Evolutionary conservation across 1,140 invertebrate species (phyloP).

Genomic region (Acromyrmex heyeri): DNA sequence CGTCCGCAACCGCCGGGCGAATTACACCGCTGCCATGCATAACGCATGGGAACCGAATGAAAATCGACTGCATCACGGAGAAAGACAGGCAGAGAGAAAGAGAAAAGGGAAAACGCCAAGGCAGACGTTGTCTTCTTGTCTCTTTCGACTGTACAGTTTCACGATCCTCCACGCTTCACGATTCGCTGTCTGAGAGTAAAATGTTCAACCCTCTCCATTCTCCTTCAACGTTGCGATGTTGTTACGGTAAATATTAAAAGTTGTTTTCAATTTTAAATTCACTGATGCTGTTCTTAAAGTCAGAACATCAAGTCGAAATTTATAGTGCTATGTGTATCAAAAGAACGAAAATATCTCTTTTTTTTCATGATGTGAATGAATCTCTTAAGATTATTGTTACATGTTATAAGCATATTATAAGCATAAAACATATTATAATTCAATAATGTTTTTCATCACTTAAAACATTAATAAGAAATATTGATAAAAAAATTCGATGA

Average conservation of each 20-base stretch:
- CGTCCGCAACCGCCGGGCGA: slow-evolving; percentile 58
- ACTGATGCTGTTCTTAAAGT: background rate
- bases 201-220: slow-evolving; percentile 24
- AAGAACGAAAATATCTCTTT: background rate
- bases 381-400: background rate
- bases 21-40: slow-evolving; percentile 54
- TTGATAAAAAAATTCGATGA: too few species aligned
- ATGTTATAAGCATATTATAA: background rate
- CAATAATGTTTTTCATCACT: background rate
- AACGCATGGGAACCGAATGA: slow-evolving; percentile 60
- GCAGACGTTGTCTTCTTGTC: slow-evolving; percentile 11
- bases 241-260: slow-evolving; percentile 46
- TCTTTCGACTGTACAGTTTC: slow-evolving; percentile 29
- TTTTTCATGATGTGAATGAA: background rate
- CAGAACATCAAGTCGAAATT: slow-evolving; percentile 9
- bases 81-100: slow-evolving; percentile 28
- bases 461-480: background rate
- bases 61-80: slow-evolving; percentile 53
- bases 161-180: slow-evolving; percentile 26
- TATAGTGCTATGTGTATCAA: background rate
- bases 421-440: background rate
- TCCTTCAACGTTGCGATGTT: background rate
- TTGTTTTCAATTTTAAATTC: slow-evolving; percentile 50
- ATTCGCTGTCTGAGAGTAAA: slow-evolving; percentile 22
- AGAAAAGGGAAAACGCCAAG: slow-evolving; percentile 20